Conservation (phyloP, 2,113 vertebrate genomes). For the Stercorarius parasiticus region DNA sequence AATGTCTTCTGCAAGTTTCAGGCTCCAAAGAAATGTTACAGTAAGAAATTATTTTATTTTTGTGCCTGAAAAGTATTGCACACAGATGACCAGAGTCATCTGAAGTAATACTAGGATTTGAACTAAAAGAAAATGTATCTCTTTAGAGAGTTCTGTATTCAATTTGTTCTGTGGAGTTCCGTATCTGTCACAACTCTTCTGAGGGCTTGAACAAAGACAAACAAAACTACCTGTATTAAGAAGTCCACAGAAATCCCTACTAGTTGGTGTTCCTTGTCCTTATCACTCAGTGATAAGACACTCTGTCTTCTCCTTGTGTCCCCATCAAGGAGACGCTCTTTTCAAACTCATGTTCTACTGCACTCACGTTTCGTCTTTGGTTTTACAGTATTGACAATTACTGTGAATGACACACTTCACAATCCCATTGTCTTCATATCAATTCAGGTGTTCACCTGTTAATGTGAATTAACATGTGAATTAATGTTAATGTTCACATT, state of each 20-base stretch:
- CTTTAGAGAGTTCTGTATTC: not conserved
- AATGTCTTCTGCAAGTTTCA: not conserved
- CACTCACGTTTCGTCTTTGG: rapidly evolving
- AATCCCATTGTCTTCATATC: not conserved
- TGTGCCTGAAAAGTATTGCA: not conserved
- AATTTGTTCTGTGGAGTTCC: not conserved
- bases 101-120: not conserved
- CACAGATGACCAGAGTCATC: not conserved
- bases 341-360: not conserved
- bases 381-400: not conserved
- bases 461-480: not conserved
- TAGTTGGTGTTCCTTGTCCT: not conserved
- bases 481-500: not conserved
- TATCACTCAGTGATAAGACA: not conserved
- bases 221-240: not conserved
- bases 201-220: not conserved
- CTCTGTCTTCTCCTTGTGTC: not conserved
- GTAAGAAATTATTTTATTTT: not conserved
- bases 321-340: not conserved
- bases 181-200: not conserved
- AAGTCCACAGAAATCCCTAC: not conserved
- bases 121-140: not conserved
- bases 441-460: not conserved
- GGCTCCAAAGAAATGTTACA: not conserved
- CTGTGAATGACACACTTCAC: not conserved